Percentiles rank a stretch among this genome's conserved stretches.
These are phyloP conservation scores for Lycodopsis pacificus DNA, from an alignment of 2,797 vertebrate genomes.

Conservation along the genomic window DNA sequence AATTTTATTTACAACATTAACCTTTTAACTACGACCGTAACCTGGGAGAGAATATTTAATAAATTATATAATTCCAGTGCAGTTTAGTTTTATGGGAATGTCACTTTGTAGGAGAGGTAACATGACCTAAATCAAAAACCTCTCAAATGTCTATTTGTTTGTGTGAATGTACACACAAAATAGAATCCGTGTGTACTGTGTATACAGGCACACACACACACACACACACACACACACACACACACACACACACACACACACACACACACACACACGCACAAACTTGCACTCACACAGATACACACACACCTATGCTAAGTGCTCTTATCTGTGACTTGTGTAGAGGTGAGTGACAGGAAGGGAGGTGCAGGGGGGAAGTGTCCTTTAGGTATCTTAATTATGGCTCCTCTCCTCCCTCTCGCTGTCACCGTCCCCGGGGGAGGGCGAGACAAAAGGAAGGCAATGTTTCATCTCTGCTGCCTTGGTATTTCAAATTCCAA, in stretches of 20 bases:
- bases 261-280: slow-evolving; percentile 2
- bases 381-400: slow-evolving; percentile 85
- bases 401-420: slow-evolving; percentile 76
- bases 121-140: not conserved
- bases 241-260: not conserved
- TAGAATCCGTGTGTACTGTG: not conserved
- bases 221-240: too few relatives aligned
- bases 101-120: not conserved
- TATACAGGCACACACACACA: not conserved
- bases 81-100: not conserved
- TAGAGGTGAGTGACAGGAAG: slow-evolving; percentile 80
- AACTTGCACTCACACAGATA: not conserved
- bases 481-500: slow-evolving; percentile 79
- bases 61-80: not conserved
- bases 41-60: not conserved
- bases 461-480: slow-evolving; percentile 80
- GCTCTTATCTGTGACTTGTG: slow-evolving; percentile 69
- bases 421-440: slow-evolving; percentile 78
- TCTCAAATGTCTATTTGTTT: not conserved
- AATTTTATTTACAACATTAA: not conserved
- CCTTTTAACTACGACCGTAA: not conserved
- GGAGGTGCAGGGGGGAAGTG: slow-evolving; percentile 69
- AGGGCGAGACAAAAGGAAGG: slow-evolving; percentile 78
- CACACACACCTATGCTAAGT: slow-evolving; percentile 54
- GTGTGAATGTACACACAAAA: not conserved